Percentiles rank a stretch among this genome's conserved stretches.
Evolutionary conservation across 2,888 invertebrate species (phyloP).

Genomic region (Actias luna): DNA sequence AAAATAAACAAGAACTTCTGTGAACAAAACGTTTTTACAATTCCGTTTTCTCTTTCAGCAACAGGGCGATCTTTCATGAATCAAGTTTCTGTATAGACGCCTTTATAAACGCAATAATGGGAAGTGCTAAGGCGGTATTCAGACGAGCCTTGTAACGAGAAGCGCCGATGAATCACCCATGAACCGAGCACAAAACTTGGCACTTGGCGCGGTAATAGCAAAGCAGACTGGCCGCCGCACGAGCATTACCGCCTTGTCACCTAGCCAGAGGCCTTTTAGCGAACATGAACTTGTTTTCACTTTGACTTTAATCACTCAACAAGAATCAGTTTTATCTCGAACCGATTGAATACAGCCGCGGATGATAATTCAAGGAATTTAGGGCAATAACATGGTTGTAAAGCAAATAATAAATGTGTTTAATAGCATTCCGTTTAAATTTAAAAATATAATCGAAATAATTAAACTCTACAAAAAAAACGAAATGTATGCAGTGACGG

Average conservation of each 20-base stretch:
- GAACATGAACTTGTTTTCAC: slow-evolving; percentile 62
- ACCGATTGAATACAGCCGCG: slow-evolving; percentile 60
- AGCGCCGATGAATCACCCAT: slow-evolving; percentile 76
- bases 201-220: slow-evolving; percentile 64
- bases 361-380: slow-evolving; percentile 70
- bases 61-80: slow-evolving; percentile 73
- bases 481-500: neutral
- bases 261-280: slow-evolving; percentile 71
- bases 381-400: slow-evolving; percentile 45
- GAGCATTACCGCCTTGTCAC: slow-evolving; percentile 41
- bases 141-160: slow-evolving; percentile 73
- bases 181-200: slow-evolving; percentile 76
- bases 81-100: slow-evolving; percentile 73
- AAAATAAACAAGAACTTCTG: slow-evolving; percentile 61
- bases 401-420: slow-evolving; percentile 40
- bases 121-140: slow-evolving; percentile 77
- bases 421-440: slow-evolving; percentile 7
- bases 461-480: no score
- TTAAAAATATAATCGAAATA: neutral
- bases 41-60: slow-evolving; percentile 78
- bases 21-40: slow-evolving; percentile 76
- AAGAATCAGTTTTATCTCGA: slow-evolving; percentile 57
- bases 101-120: slow-evolving; percentile 82
- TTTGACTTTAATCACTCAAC: slow-evolving; percentile 64
- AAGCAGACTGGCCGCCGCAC: slow-evolving; percentile 32